Base-by-base conservation (phyloP, 2,888 invertebrate species). In the Lithophane semibrunnea region DNA sequence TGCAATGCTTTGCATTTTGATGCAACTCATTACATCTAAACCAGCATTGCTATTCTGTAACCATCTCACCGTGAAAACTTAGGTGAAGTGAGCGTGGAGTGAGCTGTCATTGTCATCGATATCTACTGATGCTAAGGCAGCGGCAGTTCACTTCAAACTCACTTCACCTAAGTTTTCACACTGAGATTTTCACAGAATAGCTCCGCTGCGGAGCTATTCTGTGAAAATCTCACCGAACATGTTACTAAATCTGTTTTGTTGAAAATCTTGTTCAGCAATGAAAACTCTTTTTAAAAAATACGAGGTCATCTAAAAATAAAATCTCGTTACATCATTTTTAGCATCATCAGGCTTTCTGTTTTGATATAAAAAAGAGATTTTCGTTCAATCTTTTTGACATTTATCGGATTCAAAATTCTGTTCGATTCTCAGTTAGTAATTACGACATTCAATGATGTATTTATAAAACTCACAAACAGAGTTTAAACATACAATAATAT, bases 1-100 rank as follows among this genome's bases (percentile, higher is more conserved):
- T 64, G 63, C 54, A 70, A 58, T 73, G 12, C 21, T 65, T 44
- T 29, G 56, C 52, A 65, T 80, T 76, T 68, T 24, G 56, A 72
- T 79, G 16, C 10, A 77, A 66, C 37, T 66, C 24, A 63, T 80
- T 29, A 78, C 42, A 37, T 65, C 13, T 13, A 24, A 58, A 18
- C 5, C 49, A n/a, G n/a, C n/a, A n/a, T n/a, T n/a, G n/a, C n/a
- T n/a, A n/a, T n/a, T n/a, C n/a, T n/a, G n/a, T n/a, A n/a, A n/a
- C n/a, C n/a, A n/a, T n/a, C n/a, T n/a, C n/a, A n/a, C n/a, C n/a
- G n/a, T n/a, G n/a, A n/a, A n/a, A n/a, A n/a, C n/a, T n/a, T n/a
- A n/a, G n/a, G n/a, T n/a, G n/a, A n/a, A n/a, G n/a, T n/a, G n/a
- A n/a, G n/a, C n/a, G n/a, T n/a, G n/a, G n/a, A n/a, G n/a, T n/a